Conservation (phyloP, 2,888 invertebrate species). For the Acanthosoma haemorrhoidale region DNA sequence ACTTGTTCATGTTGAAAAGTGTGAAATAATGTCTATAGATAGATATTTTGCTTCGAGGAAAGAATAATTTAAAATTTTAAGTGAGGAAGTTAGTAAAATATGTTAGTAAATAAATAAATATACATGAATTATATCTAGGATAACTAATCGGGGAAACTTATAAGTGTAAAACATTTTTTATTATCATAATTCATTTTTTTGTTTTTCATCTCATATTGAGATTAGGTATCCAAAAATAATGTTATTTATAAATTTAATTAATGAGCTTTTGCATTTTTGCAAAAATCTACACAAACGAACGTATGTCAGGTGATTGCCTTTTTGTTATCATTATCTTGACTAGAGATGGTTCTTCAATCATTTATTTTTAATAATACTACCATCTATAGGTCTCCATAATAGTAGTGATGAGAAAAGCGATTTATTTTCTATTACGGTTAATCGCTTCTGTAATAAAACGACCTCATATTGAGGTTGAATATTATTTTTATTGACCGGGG, state of each 20-base stretch:
- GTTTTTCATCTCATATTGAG: constrained; percentile 26
- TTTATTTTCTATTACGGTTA: neutral
- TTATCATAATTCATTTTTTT: constrained; percentile 13
- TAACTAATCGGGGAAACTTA: neutral
- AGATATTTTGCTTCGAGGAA: neutral
- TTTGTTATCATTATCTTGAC: neutral
- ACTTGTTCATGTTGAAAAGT: neutral
- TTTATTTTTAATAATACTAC: neutral
- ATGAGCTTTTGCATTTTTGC: neutral
- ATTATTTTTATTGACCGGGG: neutral
- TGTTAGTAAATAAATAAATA: neutral
- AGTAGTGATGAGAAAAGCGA: constrained; percentile 2
- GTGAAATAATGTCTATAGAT: neutral
- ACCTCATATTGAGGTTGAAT: constrained; percentile 25
- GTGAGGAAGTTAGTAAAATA: neutral
- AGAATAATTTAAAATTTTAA: neutral
- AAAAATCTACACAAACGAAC: neutral
- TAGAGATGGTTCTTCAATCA: neutral
- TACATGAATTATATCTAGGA: neutral
- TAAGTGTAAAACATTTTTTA: constrained; percentile 12
- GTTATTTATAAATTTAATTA: neutral
- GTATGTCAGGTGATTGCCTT: neutral
- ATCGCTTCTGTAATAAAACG: constrained; percentile 6
- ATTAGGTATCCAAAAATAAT: constrained; percentile 14
- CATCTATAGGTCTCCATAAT: neutral